Percentiles rank a stretch among this genome's conserved stretches.
Conservation (phyloP, 1,140 invertebrate genomes). For the Drosophila sproati region DNA sequence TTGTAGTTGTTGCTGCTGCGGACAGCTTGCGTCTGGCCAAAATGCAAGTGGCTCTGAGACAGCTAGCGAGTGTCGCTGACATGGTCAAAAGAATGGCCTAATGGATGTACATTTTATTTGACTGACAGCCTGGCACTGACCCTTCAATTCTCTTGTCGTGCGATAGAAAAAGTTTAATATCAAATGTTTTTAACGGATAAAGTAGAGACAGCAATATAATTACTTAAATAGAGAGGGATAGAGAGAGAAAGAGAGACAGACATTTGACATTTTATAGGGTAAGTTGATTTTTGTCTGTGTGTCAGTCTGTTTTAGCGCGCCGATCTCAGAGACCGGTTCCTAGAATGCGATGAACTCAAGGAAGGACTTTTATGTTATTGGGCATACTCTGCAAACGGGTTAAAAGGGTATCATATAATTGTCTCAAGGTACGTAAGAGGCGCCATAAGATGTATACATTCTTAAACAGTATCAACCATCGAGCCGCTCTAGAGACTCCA, state of each 20-base stretch:
- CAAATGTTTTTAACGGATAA: not conserved
- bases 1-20: conserved; percentile 22
- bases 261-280: not conserved
- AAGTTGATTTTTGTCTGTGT: no score
- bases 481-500: no score
- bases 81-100: conserved; percentile 37
- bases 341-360: no score
- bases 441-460: no score
- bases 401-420: not conserved
- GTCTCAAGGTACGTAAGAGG: no score
- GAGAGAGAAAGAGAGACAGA: not conserved
- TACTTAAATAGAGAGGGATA: conserved; percentile 24
- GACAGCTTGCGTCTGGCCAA: conserved; percentile 36
- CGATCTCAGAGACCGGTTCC: no score
- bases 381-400: no score
- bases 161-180: conserved; percentile 2
- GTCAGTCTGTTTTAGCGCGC: no score
- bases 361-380: no score
- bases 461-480: no score
- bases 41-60: conserved; percentile 29
- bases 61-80: conserved; percentile 49
- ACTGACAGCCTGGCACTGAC: conserved; percentile 35
- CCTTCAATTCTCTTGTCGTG: conserved; percentile 31
- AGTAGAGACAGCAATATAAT: conserved; percentile 5
- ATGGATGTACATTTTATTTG: conserved; percentile 57